These are phyloP conservation scores for Spatula versicolor DNA, from an alignment of 2,797 vertebrate genomes.

Conservation along the genomic window DNA sequence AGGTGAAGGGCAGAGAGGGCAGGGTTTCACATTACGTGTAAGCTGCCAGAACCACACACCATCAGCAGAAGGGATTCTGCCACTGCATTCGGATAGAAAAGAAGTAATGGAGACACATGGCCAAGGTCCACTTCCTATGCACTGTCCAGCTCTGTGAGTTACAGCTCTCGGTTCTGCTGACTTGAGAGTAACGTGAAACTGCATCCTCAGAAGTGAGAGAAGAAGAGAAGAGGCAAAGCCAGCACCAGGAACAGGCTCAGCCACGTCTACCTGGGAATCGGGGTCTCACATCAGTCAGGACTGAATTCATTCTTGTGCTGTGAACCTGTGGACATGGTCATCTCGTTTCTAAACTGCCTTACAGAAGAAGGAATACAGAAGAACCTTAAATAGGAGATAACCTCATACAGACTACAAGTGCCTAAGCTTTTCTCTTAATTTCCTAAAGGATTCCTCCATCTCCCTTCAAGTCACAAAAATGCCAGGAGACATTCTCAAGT, in stretches of 20 bases:
- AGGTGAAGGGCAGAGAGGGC: conserved; percentile 12
- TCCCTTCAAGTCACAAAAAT: neutral
- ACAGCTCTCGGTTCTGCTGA: neutral
- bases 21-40: neutral
- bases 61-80: conserved; percentile 20
- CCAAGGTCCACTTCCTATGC: neutral
- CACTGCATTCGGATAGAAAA: neutral
- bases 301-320: neutral
- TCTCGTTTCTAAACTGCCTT: neutral
- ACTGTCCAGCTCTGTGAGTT: neutral
- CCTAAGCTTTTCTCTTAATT: neutral
- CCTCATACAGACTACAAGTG: neutral
- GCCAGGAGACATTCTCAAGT: neutral
- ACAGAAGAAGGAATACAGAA: neutral
- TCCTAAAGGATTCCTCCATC: neutral
- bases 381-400: neutral
- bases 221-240: neutral
- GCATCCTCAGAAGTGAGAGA: neutral
- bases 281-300: neutral
- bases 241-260: neutral
- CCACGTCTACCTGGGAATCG: neutral
- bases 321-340: neutral
- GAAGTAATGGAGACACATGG: neutral
- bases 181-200: neutral
- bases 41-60: neutral